A percentile compares a stretch with the other conserved stretches of the same genome.
Evolutionary conservation across 2,797 vertebrate genomes (phyloP).

Genomic region (Glyptemys insculpta): DNA sequence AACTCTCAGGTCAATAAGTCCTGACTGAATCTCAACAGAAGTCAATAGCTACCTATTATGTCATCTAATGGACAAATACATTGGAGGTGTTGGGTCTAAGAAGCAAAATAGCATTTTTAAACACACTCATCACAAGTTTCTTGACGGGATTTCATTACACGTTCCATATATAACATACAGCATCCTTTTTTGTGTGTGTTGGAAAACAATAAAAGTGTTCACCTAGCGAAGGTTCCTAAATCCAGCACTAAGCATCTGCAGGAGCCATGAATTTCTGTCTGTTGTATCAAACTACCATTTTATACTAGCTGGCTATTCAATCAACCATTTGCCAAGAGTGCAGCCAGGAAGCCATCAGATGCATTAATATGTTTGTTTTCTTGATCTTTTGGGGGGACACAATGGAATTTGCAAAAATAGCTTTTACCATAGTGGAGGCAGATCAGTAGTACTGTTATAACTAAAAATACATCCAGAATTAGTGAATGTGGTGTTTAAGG

Average conservation of each 20-base stretch:
- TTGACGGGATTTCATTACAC: not conserved
- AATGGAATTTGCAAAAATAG: not conserved
- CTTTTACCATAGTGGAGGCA: not conserved
- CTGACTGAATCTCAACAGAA: constrained; percentile 38
- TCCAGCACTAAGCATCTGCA: not conserved
- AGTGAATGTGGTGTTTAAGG: not conserved
- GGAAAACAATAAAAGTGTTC: not conserved
- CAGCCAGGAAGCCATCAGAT: not conserved
- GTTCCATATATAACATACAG: not conserved
- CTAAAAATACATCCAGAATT: not conserved
- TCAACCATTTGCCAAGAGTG: not conserved
- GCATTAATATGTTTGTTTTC: not conserved
- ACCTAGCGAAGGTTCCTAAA: not conserved
- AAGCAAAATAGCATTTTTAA: not conserved
- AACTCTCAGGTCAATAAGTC: constrained; percentile 56
- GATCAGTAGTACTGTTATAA: not conserved
- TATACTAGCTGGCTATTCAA: not conserved
- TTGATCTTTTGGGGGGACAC: not conserved
- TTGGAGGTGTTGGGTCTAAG: not conserved
- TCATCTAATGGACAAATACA: constrained; percentile 13
- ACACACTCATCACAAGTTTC: not conserved
- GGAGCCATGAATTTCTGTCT: not conserved
- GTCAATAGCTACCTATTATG: constrained; percentile 30
- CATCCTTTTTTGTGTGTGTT: accelerated
- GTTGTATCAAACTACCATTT: not conserved